Base-by-base conservation (phyloP, 2,888 invertebrate species). In the Drosophila villosipedis region DNA sequence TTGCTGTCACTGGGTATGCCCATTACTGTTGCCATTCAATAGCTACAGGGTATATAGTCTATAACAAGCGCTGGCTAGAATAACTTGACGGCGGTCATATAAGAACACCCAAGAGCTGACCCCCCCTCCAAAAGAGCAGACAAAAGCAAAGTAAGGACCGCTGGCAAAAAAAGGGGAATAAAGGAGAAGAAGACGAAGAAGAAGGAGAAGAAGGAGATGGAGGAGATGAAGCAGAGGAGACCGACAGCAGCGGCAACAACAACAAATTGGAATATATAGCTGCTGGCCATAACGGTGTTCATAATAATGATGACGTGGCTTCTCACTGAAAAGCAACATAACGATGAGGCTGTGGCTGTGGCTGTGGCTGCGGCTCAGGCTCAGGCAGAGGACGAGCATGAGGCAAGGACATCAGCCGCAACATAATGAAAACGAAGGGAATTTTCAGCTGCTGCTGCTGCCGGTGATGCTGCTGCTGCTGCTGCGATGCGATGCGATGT, bases 341-440 rank as follows among this genome's bases (percentile, higher is more conserved):
- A 66, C 76, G 75, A 65, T 66, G 61, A 55, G 65, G 61, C 64
- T 25, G 59, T 5, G 14, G 31, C 37, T 10, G 43, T 3, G 39
- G 57, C 39, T 10, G 43, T 1, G 39, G 53, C 39, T 14, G 47
- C 19, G 19, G 54, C 39, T 58, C 43, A 22, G 47, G 14, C 22
- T 47, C 33, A 30, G 31, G 54, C 49, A 35, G 43, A 49, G 59
- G 61, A 52, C 35, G 65, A 61, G 67, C 52, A 82, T 63, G 84
- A 62, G 82, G 78, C 71, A 80, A 79, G 82, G 80, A 86, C 89
- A 89, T 76, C n/a, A 77, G 89, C 87, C 91, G 89, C 91, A 89
- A 86, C 91, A 90, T 88, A 88, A 88, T 88, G 87, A 90, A 88
- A 90, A 90, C 84, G 87, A 88, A 90, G 87, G 91, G 87, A 88